These are phyloP conservation scores for Lypha dubia DNA, from an alignment of 2,888 invertebrate species.

Conservation along the genomic window DNA sequence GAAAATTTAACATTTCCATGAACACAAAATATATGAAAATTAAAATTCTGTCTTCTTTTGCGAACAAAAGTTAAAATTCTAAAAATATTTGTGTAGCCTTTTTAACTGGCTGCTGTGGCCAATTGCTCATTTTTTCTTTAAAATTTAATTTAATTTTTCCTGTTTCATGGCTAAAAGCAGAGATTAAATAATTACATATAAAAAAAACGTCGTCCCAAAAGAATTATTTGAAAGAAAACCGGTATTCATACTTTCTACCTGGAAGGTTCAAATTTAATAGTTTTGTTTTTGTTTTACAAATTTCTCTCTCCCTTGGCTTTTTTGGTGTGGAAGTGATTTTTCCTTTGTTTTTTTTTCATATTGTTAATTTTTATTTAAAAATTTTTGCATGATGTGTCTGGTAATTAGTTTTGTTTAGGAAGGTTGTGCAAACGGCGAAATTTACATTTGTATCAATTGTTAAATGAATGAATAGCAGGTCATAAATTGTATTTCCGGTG, in stretches of 20 bases:
- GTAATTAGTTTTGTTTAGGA: slow-evolving; percentile 27
- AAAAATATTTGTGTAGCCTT: slow-evolving; percentile 41
- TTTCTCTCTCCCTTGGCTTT: not conserved
- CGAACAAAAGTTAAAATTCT: not conserved
- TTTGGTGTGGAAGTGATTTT: not conserved
- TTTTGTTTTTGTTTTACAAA: slow-evolving; percentile 7
- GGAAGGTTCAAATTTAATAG: slow-evolving; percentile 34
- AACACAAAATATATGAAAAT: not conserved
- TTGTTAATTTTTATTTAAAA: not conserved
- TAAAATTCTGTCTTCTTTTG: slow-evolving; percentile 7
- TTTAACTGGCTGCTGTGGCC: slow-evolving; percentile 26
- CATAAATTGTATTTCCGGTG: slow-evolving; percentile 11
- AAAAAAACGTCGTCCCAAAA: slow-evolving; percentile 6
- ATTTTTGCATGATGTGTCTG: slow-evolving; percentile 17
- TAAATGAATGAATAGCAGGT: not conserved
- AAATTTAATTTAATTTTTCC: not conserved
- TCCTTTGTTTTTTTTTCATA: not conserved
- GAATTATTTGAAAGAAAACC: slow-evolving; percentile 39
- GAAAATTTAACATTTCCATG: not conserved
- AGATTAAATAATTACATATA: not conserved
- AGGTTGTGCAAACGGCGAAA: slow-evolving; percentile 32
- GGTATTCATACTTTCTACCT: slow-evolving; percentile 61
- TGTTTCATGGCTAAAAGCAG: not conserved
- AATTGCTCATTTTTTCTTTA: not conserved
- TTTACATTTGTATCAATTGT: slow-evolving; percentile 20